Evolutionary conservation across 2,113 vertebrate species (phyloP).

Genomic region (Macrotis lagotis): DNA sequence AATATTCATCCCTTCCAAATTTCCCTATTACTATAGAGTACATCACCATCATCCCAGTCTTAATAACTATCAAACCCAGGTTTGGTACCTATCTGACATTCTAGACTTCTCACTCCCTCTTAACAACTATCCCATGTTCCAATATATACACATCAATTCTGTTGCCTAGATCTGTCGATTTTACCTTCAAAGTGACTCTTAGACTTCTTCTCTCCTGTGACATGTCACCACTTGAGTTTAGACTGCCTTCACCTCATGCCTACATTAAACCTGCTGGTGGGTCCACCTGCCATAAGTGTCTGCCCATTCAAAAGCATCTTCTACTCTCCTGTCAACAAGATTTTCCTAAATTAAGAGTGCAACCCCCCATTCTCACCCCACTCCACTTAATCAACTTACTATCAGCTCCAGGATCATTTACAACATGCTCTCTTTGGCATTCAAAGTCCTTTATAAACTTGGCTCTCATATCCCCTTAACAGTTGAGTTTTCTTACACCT

Average conservation of each 20-base stretch:
- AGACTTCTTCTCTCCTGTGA: background rate
- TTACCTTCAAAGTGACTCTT: background rate
- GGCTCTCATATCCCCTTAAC: background rate
- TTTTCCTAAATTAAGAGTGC: background rate
- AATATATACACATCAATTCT: background rate
- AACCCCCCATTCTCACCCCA: background rate
- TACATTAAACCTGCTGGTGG: background rate
- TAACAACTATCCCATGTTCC: background rate
- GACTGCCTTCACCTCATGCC: background rate
- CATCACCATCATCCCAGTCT: background rate
- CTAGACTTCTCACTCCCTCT: background rate
- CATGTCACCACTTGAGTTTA: background rate
- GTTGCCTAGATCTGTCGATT: background rate
- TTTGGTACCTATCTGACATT: background rate
- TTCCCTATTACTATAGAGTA: background rate
- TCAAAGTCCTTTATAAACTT: background rate
- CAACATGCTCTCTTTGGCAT: background rate
- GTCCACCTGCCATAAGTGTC: background rate
- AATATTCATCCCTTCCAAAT: background rate
- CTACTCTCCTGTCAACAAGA: background rate
- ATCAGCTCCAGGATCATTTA: background rate
- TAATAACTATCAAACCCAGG: too few species aligned
- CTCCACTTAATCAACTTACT: background rate
- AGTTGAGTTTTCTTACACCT: background rate
- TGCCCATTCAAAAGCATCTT: background rate